Percentiles rank a stretch among this genome's conserved stretches.
Conservation (phyloP, 2,888 invertebrate genomes). For the Ornithoptera priamus region DNA sequence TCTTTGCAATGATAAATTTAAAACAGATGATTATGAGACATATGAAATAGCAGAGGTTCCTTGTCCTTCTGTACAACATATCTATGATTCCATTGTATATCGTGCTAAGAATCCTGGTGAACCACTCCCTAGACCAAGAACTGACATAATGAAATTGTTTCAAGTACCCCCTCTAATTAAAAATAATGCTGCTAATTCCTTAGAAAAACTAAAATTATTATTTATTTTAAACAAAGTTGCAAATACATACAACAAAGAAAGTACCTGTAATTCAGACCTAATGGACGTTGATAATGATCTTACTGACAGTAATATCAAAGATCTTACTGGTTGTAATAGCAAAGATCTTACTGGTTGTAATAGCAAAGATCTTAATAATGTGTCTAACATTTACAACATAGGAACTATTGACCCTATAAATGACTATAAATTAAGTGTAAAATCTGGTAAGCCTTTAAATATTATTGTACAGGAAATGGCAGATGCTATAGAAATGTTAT, state of each 20-base stretch:
- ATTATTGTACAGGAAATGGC: constrained; percentile 56
- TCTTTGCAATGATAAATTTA: constrained; percentile 46
- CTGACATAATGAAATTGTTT: constrained; percentile 69
- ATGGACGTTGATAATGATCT: not conserved
- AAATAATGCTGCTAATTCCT: constrained; percentile 4
- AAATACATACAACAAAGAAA: constrained; percentile 29
- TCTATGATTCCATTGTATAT: constrained; percentile 79
- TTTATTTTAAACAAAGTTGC: constrained; percentile 70
- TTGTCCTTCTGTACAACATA: constrained; percentile 75
- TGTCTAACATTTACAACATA: constrained; percentile 53
- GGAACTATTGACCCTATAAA: constrained; percentile 81
- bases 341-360: not conserved
- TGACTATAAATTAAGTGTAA: constrained; percentile 77
- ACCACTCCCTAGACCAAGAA: constrained; percentile 74
- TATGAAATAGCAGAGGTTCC: constrained; percentile 45
- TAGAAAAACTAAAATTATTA: constrained; percentile 68
- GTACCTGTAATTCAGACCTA: not conserved
- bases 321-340: not conserved
- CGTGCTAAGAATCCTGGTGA: constrained; percentile 80
- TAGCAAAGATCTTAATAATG: not conserved
- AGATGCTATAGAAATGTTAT: constrained; percentile 31
- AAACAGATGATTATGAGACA: not conserved
- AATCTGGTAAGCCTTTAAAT: constrained; percentile 52
- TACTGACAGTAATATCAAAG: not conserved
- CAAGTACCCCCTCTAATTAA: constrained; percentile 45